Conservation (phyloP, 92 coral and sea anemone species). For the Parazoanthus darwini region DNA sequence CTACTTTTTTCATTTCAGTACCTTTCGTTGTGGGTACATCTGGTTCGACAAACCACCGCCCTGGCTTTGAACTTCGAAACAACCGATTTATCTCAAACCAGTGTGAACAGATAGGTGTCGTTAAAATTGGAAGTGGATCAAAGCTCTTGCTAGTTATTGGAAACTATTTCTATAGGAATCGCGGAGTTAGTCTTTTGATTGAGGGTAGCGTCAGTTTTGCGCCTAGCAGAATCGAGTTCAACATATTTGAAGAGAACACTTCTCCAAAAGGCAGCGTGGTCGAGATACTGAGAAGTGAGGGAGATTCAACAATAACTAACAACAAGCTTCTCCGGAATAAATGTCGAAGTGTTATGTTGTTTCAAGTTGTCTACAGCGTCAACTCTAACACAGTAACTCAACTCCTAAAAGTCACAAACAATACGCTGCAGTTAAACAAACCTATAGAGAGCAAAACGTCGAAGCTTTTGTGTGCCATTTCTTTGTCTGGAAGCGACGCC, state of each 20-base stretch:
- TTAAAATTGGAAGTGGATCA: background rate
- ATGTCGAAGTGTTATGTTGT: conserved; percentile 18
- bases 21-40: background rate
- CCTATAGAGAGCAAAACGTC: background rate
- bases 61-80: background rate
- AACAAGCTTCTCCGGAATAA: conserved; percentile 47
- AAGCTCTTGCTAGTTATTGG: conserved; percentile 5
- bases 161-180: conserved; percentile 45
- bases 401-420: conserved; percentile 34
- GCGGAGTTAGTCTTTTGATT: conserved; percentile 27
- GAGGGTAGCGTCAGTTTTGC: conserved; percentile 24
- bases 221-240: conserved; percentile 21
- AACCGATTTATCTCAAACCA: conserved; percentile 48
- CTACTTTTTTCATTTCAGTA: background rate
- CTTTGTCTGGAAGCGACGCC: conserved; percentile 45
- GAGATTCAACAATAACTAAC: conserved; percentile 21
- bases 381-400: background rate
- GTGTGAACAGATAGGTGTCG: conserved; percentile 41
- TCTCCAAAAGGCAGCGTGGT: conserved; percentile 37
- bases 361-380: conserved; percentile 36
- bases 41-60: background rate
- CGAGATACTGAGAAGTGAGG: conserved; percentile 45
- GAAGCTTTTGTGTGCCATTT: conserved; percentile 4
- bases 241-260: conserved; percentile 45
- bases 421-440: conserved; percentile 43